Percentiles rank a stretch among this genome's conserved stretches.
phyloP scores from a whole-genome alignment of 1,140 invertebrate species.

The Teleogryllus occipitalis region DNA sequence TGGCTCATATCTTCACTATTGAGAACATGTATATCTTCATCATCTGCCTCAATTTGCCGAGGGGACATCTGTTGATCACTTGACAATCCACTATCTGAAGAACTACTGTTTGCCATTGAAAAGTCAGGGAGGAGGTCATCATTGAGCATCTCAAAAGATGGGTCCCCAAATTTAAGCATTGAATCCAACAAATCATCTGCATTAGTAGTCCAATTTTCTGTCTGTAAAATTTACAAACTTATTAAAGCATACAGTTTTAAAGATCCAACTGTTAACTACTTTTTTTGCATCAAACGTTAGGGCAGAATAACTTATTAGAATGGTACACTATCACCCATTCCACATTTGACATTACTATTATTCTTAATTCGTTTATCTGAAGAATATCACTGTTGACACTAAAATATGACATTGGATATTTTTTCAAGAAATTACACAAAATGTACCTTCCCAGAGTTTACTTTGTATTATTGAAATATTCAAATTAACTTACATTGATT shows the following conservation, averaged over 20 bases:
- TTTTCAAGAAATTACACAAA: too few species aligned
- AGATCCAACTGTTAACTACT: not conserved
- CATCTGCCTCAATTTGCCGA: slow-evolving; percentile 1
- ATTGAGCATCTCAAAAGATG: slow-evolving; percentile 12
- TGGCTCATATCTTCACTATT: not conserved
- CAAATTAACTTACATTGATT: not conserved
- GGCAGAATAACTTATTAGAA: too few species aligned
- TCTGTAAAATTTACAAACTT: not conserved
- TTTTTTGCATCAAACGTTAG: too few species aligned
- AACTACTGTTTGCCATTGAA: slow-evolving; percentile 10
- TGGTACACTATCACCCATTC: too few species aligned
- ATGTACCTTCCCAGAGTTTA: not conserved
- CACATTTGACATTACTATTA: too few species aligned
- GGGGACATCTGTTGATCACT: slow-evolving; percentile 20
- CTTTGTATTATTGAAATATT: not conserved
- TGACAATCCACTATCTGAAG: slow-evolving; percentile 19
- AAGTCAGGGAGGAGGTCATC: slow-evolving; percentile 7
- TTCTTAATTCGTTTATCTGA: too few species aligned
- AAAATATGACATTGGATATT: too few species aligned
- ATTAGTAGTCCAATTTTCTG: slow-evolving; percentile 12
- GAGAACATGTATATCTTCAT: slow-evolving; percentile 12
- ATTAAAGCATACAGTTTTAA: not conserved
- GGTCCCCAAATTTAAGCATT: slow-evolving; percentile 16
- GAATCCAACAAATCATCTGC: slow-evolving; percentile 19
- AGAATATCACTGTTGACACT: too few species aligned